Evolutionary conservation across 2,113 vertebrate genomes (phyloP).

Genomic region (Syrmaticus mikado): DNA sequence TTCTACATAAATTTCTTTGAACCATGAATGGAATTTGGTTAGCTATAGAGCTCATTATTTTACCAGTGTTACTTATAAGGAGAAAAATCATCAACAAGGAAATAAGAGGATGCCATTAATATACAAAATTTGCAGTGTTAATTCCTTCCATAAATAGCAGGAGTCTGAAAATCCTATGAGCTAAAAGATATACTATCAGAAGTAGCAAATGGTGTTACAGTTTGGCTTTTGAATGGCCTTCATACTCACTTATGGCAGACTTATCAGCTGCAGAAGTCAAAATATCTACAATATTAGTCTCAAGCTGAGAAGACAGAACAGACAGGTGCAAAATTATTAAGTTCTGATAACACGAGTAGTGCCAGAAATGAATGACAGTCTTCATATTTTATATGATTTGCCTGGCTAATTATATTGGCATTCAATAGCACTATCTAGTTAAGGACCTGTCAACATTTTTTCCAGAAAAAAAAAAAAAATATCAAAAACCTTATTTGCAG

Average conservation of each 20-base stretch:
- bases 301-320: slow-evolving; percentile 19
- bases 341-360: neutral
- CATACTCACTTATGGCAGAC: neutral
- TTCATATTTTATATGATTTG: slow-evolving; percentile 9
- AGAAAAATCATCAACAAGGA: neutral
- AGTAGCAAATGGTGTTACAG: neutral
- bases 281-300: slow-evolving; percentile 10
- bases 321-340: slow-evolving; percentile 32
- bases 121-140: neutral
- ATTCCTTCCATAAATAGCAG: neutral
- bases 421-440: slow-evolving; percentile 43
- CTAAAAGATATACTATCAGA: neutral
- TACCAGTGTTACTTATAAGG: neutral
- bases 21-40: neutral
- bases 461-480: neutral
- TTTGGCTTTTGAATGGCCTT: neutral
- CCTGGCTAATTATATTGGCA: slow-evolving; percentile 58
- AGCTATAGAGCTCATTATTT: slow-evolving; percentile 12
- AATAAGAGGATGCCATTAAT: neutral
- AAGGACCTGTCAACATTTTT: slow-evolving; percentile 56
- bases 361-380: slow-evolving; percentile 53
- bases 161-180: neutral
- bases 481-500: neutral
- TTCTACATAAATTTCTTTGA: slow-evolving; percentile 22
- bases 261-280: neutral